Percentiles rank a stretch among this genome's conserved stretches.
Conservation (phyloP, 23 tunicate species). For the Halocynthia roretzi region DNA sequence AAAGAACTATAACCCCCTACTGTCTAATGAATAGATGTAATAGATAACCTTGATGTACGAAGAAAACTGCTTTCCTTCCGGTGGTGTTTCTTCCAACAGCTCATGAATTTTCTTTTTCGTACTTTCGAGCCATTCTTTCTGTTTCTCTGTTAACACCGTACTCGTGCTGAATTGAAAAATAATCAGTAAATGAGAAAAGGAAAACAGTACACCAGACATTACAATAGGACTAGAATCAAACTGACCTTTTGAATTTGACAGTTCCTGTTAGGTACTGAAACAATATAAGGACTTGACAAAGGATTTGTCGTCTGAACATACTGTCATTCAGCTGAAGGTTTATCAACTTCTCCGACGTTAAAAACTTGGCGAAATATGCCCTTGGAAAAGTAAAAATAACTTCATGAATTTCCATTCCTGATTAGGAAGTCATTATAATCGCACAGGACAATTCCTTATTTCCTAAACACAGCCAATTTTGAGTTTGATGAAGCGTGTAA, state of each 20-base stretch:
- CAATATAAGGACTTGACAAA: conserved; percentile 79
- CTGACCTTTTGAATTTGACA: conserved; percentile 71
- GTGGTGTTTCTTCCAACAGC: conserved; percentile 91
- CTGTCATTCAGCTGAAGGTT: conserved; percentile 87
- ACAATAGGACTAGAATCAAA: background rate
- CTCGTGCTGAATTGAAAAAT: conserved; percentile 32
- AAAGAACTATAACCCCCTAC: no score
- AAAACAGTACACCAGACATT: background rate
- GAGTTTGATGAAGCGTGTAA: no score
- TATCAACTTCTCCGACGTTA: conserved; percentile 81
- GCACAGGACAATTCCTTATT: no score
- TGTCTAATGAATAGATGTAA: no score
- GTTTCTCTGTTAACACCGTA: conserved; percentile 51
- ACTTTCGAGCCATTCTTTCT: conserved; percentile 66
- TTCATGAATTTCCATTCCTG: no score
- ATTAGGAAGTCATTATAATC: no score
- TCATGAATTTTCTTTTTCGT: conserved; percentile 59
- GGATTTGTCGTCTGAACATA: conserved; percentile 87
- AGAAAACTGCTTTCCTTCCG: conserved; percentile 85
- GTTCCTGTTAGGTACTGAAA: conserved; percentile 91
- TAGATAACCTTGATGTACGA: conserved; percentile 44
- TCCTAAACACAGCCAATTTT: no score
- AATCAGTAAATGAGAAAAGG: background rate
- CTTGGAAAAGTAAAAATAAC: conserved; percentile 25
- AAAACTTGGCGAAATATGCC: conserved; percentile 84